Evolutionary conservation across 2,113 vertebrate species (phyloP).

Genomic region (Eublepharis macularius): DNA sequence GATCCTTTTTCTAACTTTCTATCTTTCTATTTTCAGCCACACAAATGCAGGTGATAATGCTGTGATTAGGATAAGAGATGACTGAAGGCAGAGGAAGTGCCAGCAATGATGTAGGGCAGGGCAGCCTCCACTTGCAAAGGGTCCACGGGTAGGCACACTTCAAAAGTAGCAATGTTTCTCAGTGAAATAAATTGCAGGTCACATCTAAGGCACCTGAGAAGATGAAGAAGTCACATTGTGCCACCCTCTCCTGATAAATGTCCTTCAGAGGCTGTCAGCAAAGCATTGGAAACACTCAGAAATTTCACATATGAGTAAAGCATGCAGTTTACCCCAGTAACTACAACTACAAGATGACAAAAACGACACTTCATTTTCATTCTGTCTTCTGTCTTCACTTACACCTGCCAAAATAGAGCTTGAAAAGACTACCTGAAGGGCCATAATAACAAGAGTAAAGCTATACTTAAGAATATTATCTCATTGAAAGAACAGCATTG

Average conservation of each 20-base stretch:
- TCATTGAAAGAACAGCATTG: not conserved
- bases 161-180: not conserved
- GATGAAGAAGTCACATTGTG: not conserved
- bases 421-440: not conserved
- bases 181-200: not conserved
- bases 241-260: not conserved
- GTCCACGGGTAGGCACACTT: not conserved
- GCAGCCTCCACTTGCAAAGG: not conserved
- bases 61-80: not conserved
- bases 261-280: not conserved
- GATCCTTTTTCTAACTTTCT: not conserved
- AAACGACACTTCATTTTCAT: not conserved
- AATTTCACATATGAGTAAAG: too few species aligned
- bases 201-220: not conserved
- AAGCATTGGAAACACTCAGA: not conserved
- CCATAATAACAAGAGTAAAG: not conserved
- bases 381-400: not conserved
- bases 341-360: not conserved
- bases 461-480: not conserved
- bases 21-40: not conserved
- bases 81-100: not conserved
- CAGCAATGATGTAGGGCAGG: not conserved
- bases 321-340: constrained; percentile 17
- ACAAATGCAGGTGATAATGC: not conserved
- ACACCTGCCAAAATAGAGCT: not conserved